Evolutionary conservation across 2,113 vertebrate species (phyloP).

Genomic region (Oxyruncus cristatus): DNA sequence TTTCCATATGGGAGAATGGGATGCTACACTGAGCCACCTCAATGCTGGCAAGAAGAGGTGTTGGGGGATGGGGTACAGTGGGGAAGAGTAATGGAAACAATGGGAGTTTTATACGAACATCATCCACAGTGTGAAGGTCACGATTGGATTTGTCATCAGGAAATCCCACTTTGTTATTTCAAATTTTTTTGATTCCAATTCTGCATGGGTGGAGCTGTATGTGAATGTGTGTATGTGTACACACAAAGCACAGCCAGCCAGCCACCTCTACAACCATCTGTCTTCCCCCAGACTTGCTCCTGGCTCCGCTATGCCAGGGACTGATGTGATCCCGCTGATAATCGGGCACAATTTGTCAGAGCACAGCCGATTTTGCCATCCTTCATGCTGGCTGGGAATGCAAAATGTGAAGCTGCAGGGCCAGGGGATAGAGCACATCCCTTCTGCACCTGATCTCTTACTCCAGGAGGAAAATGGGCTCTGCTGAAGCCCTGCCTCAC

Average conservation of each 20-base stretch:
- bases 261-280: not conserved
- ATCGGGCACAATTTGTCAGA: not conserved
- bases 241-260: not conserved
- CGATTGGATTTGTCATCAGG: not conserved
- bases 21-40: not conserved
- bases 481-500: not conserved
- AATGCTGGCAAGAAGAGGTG: not conserved
- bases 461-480: not conserved
- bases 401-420: not conserved
- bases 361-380: not conserved
- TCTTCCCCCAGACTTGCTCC: not conserved
- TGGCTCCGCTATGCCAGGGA: not conserved
- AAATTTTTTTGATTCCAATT: not conserved
- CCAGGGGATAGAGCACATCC: not conserved
- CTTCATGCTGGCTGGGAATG: not conserved
- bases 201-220: not conserved
- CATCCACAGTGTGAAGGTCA: not conserved
- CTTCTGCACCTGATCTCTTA: not conserved
- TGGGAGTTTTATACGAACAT: not conserved
- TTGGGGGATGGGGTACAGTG: not conserved
- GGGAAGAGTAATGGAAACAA: not conserved
- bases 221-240: not conserved
- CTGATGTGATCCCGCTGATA: not conserved
- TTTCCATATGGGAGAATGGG: fast-evolving
- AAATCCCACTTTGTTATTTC: not conserved